A percentile compares a stretch with the other conserved stretches of the same genome.
Evolutionary conservation across 1,140 invertebrate species (phyloP).

Genomic region (Pentalonia nigronervosa): DNA sequence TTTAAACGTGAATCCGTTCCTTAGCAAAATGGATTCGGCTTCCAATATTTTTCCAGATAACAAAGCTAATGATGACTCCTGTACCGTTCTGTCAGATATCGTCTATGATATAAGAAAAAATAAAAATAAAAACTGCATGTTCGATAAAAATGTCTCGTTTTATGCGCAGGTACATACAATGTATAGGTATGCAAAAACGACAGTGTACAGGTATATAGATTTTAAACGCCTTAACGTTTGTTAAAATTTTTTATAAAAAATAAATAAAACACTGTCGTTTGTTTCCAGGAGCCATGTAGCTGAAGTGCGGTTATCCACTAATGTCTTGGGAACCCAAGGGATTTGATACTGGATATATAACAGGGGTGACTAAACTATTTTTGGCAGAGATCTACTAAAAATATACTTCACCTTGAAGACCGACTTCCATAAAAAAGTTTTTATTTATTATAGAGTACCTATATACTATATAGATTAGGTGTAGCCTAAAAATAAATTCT

Average conservation of each 20-base stretch:
- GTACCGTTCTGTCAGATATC: slow-evolving; percentile 68
- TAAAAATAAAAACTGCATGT: not conserved
- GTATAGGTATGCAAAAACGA: not conserved
- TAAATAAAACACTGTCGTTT: not conserved
- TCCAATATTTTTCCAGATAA: slow-evolving; percentile 80
- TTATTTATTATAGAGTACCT: no score
- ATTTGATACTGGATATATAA: not conserved
- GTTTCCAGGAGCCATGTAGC: not conserved
- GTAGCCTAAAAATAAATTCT: no score
- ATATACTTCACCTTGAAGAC: no score
- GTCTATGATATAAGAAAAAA: slow-evolving; percentile 63
- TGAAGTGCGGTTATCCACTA: not conserved
- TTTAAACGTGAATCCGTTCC: slow-evolving; percentile 77
- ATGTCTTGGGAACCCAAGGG: not conserved
- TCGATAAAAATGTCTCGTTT: no score
- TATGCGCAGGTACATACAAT: not conserved
- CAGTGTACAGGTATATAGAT: not conserved
- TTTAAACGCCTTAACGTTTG: not conserved
- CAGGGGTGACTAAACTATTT: no score
- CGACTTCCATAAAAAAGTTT: no score
- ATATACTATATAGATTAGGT: no score
- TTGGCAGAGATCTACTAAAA: no score
- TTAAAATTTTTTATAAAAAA: not conserved
- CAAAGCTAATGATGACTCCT: slow-evolving; percentile 81
- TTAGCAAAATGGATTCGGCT: slow-evolving; percentile 83